phyloP scores from a whole-genome alignment of 1,140 invertebrate species.

The Chelonus insularis region DNA sequence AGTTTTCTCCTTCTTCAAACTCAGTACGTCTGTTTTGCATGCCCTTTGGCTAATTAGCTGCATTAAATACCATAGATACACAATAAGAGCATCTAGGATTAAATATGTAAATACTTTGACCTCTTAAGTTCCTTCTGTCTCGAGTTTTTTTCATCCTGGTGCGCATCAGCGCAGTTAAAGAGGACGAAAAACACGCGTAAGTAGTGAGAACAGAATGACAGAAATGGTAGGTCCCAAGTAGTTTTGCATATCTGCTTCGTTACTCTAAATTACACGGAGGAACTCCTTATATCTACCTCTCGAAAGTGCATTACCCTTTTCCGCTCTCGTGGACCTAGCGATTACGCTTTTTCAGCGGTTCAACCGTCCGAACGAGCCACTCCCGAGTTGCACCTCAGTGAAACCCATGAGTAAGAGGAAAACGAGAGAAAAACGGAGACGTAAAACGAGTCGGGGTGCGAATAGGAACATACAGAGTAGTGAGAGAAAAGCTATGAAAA shows the following conservation, averaged over 20 bases:
- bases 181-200: neutral
- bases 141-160: conserved; percentile 26
- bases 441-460: neutral
- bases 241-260: conserved; percentile 48
- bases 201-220: conserved; percentile 13
- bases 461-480: neutral
- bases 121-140: conserved; percentile 32
- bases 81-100: conserved; percentile 38
- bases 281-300: conserved; percentile 36
- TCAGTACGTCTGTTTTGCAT: too few relatives aligned
- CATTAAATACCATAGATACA: too few relatives aligned
- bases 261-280: conserved; percentile 38
- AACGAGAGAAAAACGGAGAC: conserved; percentile 12
- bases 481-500: neutral
- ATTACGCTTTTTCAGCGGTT: conserved; percentile 31
- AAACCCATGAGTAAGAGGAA: conserved; percentile 10
- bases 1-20: too few relatives aligned
- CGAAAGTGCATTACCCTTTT: conserved; percentile 32
- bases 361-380: conserved; percentile 7
- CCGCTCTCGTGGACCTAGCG: conserved; percentile 30
- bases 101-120: conserved; percentile 46
- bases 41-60: too few relatives aligned
- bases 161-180: neutral
- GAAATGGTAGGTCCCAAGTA: conserved; percentile 34
- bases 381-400: conserved; percentile 6